Conservation (phyloP, 2,113 vertebrate genomes). For the Ammodytes marinus region DNA sequence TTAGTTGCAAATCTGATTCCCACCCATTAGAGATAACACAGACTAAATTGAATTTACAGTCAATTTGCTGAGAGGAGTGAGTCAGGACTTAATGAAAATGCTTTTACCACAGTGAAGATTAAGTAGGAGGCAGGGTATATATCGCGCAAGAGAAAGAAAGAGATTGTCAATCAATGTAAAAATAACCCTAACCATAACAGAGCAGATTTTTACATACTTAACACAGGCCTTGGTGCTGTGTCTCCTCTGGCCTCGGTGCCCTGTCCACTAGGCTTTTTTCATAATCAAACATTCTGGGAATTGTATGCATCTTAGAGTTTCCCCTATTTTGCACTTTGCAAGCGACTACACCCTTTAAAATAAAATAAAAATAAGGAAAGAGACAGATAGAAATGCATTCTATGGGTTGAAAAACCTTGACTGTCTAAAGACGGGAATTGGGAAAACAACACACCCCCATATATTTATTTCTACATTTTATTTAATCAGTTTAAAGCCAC, state of each 20-base stretch:
- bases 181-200: slow-evolving; percentile 9
- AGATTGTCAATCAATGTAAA: slow-evolving; percentile 32
- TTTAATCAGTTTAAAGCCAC: not conserved
- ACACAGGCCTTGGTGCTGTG: no score
- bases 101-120: slow-evolving; percentile 63
- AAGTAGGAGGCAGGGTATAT: slow-evolving; percentile 23
- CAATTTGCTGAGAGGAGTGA: slow-evolving; percentile 62
- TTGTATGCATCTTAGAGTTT: not conserved
- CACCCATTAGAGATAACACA: slow-evolving; percentile 44
- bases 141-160: slow-evolving; percentile 1
- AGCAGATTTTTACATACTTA: slow-evolving; percentile 4
- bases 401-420: not conserved
- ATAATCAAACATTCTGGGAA: not conserved
- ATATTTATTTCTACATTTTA: not conserved
- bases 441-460: not conserved
- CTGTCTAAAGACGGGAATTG: not conserved
- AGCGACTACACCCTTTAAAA: not conserved
- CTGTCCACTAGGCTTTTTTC: not conserved
- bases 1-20: slow-evolving; percentile 50
- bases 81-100: slow-evolving; percentile 68
- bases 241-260: not conserved
- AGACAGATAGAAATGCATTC: not conserved
- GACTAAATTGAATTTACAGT: slow-evolving; percentile 57
- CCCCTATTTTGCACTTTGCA: not conserved
- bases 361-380: not conserved